Base-by-base conservation (phyloP, 2,113 vertebrate species). In the Larimichthys crocea region DNA sequence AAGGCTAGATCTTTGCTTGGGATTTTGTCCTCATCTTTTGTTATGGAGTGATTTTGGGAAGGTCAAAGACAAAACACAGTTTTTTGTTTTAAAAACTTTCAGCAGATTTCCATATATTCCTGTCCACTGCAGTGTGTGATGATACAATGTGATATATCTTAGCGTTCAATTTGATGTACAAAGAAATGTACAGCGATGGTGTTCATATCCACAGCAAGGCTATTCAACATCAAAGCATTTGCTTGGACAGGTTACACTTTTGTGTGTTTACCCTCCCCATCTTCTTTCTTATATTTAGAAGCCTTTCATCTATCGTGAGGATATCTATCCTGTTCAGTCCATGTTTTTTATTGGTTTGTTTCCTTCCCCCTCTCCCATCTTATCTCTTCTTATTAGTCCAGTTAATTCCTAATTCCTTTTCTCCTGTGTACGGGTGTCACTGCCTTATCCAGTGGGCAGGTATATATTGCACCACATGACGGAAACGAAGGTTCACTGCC, bases 311-410 rank as follows among this genome's bases (percentile, higher is more conserved):
- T 50, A 53, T 78, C 60, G 19, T 44, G n/a, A 17, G 24, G 55
- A 6, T 40, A 31, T 67, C 52, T 40, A 60, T 22, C 46, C 73
- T 78, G 53, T 68, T 31, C 66, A 44, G 5, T 71, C 26, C 35
- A 17, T 59, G 55, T 63, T 55, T 59, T 63, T 67, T 55, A 22
- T 42, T 17, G 19, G 44, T 81, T 40, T 35, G 40, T 70, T 75
- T 77, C 60, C 53, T 24, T 63, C 70, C 11, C 67, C 53, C 10
- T 67, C 67, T 44, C 35, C 7, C 35, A 40, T 77, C 42, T 76
- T 74, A 77, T 86, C 66, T 71, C 50, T 69, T 84, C 71, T 84
- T 68, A 88, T 86, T 78, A 73, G 74, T 75, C 57, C 35, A 35
- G 35, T 40, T 88, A 80, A 83, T 87, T 86, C 31, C 59, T 81